phyloP scores from a whole-genome alignment of 2,113 vertebrate species.

The Vireo altiloquus region DNA sequence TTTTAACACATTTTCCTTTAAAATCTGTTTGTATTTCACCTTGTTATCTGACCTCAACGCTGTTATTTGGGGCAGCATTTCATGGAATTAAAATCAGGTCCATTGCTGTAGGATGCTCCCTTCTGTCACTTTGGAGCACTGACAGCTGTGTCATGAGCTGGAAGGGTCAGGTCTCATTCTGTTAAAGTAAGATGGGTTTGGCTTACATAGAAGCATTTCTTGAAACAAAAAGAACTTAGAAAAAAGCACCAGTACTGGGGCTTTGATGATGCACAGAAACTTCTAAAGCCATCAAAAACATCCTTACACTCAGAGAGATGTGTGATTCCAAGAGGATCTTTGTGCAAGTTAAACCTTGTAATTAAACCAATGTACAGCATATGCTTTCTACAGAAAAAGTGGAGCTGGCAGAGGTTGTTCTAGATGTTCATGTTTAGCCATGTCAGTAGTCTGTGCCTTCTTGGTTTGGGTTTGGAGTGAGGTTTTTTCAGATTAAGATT shows the following conservation, averaged over 20 bases:
- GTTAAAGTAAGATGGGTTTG: background rate
- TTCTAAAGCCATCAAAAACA: background rate
- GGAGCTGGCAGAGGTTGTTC: background rate
- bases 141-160: accelerated
- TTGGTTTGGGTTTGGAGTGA: background rate
- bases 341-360: background rate
- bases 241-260: background rate
- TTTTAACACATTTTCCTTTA: background rate
- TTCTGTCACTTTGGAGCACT: accelerated
- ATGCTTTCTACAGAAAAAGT: background rate
- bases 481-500: background rate
- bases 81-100: background rate
- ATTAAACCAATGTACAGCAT: background rate
- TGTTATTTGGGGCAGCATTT: background rate
- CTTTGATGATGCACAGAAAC: background rate
- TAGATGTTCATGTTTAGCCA: background rate
- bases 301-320: background rate
- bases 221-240: background rate
- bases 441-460: background rate
- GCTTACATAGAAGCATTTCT: background rate
- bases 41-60: background rate
- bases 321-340: background rate
- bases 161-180: background rate
- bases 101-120: accelerated
- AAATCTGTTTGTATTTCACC: background rate